Evolutionary conservation across 2,888 invertebrate species (phyloP).

Genomic region (Plemyria rubiginata): DNA sequence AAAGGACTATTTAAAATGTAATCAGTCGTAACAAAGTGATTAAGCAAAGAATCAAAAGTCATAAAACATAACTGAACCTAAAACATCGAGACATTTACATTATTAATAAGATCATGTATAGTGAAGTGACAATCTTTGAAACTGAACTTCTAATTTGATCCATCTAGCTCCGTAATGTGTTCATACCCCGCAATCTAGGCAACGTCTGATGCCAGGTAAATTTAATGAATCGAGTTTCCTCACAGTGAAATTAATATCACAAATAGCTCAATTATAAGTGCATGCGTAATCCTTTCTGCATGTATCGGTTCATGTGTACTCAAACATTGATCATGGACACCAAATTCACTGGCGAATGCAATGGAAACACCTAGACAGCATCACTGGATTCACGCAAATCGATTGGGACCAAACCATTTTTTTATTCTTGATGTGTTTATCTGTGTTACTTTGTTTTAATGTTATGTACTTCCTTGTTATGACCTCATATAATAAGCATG

Average conservation of each 20-base stretch:
- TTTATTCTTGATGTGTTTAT: constrained; percentile 59
- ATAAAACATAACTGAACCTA: neutral
- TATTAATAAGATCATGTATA: neutral
- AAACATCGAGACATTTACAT: neutral
- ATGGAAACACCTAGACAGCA: constrained; percentile 51
- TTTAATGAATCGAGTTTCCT: constrained; percentile 50
- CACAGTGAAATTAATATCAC: constrained; percentile 50
- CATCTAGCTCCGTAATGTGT: constrained; percentile 46
- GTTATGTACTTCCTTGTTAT: constrained; percentile 43
- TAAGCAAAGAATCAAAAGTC: too few relatives aligned
- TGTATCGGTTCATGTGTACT: constrained; percentile 54
- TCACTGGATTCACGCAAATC: constrained; percentile 51
- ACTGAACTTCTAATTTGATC: constrained; percentile 26
- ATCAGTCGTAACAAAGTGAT: too few relatives aligned
- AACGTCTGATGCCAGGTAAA: constrained; percentile 64
- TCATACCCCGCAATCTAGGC: constrained; percentile 59
- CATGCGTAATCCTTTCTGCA: constrained; percentile 65
- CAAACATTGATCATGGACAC: constrained; percentile 53
- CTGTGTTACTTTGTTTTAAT: constrained; percentile 58
- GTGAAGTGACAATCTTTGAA: constrained; percentile 50
- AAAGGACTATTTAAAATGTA: too few relatives aligned
- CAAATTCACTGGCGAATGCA: constrained; percentile 49
- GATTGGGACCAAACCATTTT: constrained; percentile 47
- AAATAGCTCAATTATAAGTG: constrained; percentile 54
- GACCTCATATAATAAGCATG: constrained; percentile 83